These are phyloP conservation scores for Spisula solida DNA, from an alignment of 2,888 invertebrate species.

Conservation along the genomic window DNA sequence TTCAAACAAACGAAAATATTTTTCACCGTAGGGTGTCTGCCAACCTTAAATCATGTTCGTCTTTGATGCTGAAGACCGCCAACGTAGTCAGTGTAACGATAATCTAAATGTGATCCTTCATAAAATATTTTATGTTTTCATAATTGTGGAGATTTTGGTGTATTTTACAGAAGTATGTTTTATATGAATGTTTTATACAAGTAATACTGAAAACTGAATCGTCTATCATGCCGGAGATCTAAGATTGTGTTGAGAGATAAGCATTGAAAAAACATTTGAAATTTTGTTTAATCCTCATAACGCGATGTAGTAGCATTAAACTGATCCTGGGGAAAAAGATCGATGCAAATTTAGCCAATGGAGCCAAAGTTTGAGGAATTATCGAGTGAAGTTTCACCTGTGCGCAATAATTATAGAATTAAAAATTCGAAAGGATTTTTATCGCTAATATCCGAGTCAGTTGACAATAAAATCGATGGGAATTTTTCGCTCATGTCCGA, in stretches of 20 bases:
- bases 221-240: slow-evolving; percentile 19
- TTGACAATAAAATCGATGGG: no score
- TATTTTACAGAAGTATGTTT: slow-evolving; percentile 41
- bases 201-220: slow-evolving; percentile 34
- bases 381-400: no score
- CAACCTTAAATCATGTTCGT: slow-evolving; percentile 17
- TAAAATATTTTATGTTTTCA: slow-evolving; percentile 44
- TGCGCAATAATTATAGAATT: no score
- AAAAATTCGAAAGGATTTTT: no score
- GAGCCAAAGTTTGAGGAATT: no score
- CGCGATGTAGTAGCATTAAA: not conserved
- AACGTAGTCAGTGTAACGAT: slow-evolving; percentile 44
- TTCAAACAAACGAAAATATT: slow-evolving; percentile 26
- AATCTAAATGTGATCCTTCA: slow-evolving; percentile 37
- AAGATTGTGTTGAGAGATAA: slow-evolving; percentile 9
- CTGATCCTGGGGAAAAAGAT: not conserved
- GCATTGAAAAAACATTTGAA: slow-evolving; percentile 16
- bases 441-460: no score
- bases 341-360: not conserved
- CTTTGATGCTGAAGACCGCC: slow-evolving; percentile 51
- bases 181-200: slow-evolving; percentile 30
- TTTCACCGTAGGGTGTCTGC: slow-evolving; percentile 15
- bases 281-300: slow-evolving; percentile 4
- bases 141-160: slow-evolving; percentile 35
- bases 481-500: no score